Percentiles rank a stretch among this genome's conserved stretches.
Conservation (phyloP, 2,113 vertebrate species). For the Gnathonemus longibarbis region DNA sequence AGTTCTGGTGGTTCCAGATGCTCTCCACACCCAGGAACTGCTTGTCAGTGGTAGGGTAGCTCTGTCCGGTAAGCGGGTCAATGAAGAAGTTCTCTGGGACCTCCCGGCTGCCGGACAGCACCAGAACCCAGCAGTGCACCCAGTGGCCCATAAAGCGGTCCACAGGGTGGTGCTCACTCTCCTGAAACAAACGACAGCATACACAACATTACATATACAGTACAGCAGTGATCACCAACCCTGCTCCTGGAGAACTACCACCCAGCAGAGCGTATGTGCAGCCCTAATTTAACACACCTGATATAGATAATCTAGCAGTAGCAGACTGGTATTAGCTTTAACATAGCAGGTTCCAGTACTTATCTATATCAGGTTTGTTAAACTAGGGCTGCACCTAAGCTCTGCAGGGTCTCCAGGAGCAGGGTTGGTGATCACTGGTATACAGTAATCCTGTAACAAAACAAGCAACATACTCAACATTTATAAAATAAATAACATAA, state of each 20-base stretch:
- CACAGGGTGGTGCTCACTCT: slow-evolving; percentile 27
- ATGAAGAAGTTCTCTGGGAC: slow-evolving; percentile 82
- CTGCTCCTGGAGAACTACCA: no score
- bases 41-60: slow-evolving; percentile 52
- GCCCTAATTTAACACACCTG: no score
- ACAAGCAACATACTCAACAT: background rate
- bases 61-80: slow-evolving; percentile 69
- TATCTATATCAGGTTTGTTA: no score
- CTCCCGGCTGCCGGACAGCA: slow-evolving; percentile 72
- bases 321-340: no score
- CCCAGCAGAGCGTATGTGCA: no score
- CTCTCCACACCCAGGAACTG: slow-evolving; percentile 85
- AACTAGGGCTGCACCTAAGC: no score
- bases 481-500: background rate
- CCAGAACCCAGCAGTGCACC: slow-evolving; percentile 85
- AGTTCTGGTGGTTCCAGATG: slow-evolving; percentile 84
- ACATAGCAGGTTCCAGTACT: no score
- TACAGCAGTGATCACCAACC: background rate
- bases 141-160: slow-evolving; percentile 69
- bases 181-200: slow-evolving; percentile 42
- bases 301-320: no score
- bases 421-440: background rate
- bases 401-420: no score
- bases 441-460: background rate
- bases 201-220: background rate